Conservation (phyloP, 2,113 vertebrate genomes). For the Gobio gobio region DNA sequence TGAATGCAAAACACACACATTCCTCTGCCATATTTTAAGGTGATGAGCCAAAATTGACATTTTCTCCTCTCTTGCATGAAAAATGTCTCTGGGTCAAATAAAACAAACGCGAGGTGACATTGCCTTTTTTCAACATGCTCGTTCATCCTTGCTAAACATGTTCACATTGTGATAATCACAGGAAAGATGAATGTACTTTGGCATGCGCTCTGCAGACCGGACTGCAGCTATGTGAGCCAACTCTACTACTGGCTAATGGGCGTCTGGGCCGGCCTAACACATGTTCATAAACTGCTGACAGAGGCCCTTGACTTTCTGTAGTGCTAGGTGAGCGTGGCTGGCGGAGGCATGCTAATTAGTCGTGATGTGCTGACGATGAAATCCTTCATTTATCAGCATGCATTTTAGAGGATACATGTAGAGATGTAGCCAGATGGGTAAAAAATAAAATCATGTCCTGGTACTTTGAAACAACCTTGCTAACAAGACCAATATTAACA, state of each 20-base stretch:
- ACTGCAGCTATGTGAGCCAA: conserved; percentile 14
- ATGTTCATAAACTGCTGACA: conserved; percentile 37
- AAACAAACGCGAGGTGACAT: conserved; percentile 7
- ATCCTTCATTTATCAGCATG: conserved; percentile 21
- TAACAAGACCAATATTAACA: not conserved
- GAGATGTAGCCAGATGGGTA: not conserved
- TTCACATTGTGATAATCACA: conserved; percentile 28
- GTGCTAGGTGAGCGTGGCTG: conserved; percentile 1
- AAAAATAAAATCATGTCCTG: not conserved
- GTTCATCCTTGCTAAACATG: conserved; percentile 24
- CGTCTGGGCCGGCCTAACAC: not conserved
- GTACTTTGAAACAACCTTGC: not conserved
- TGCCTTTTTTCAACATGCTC: not conserved
- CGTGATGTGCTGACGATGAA: conserved; percentile 25
- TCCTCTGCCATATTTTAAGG: conserved; percentile 1
- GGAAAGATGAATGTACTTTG: conserved; percentile 22
- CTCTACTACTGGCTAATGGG: conserved; percentile 15
- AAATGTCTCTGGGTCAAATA: conserved; percentile 6
- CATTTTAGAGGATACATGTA: not conserved
- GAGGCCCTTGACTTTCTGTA: conserved; percentile 17
- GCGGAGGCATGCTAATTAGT: conserved; percentile 4
- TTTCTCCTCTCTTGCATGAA: conserved; percentile 28
- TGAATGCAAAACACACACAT: conserved; percentile 14
- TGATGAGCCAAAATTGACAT: conserved; percentile 21
- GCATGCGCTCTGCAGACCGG: not conserved